Evolutionary conservation across 2,113 vertebrate species (phyloP), one percentile per base, ranked within the genome.

Genomic region (Pterophyllum scalare): DNA sequence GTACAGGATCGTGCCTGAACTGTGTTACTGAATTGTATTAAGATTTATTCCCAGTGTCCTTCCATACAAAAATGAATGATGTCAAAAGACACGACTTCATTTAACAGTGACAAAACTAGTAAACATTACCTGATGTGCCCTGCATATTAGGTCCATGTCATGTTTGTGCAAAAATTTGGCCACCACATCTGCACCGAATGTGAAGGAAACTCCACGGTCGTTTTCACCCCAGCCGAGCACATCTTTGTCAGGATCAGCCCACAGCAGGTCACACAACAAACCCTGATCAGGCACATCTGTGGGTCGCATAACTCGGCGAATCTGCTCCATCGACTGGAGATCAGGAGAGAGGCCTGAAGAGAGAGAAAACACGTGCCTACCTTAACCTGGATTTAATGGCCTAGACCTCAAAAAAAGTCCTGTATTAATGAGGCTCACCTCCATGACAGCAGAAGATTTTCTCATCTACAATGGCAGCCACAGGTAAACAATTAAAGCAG

Each of bases 231-330:
- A 96, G 74, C 96, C 96, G 79, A 96, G 87, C 78, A 96, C 96
- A 5, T 96, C 98, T 91, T 99, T 99, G 94, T 99, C 98, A 0
- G 98, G 98, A 87, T 99, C 98, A 0, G 98, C 98, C 98, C 98
- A 99, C 72, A 99, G 96, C 77, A 99, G 95, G 93, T 99, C 98
- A 0, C 98, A 99, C 52, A 96, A 80, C 85, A 96, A 80, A 40
- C 96, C 96, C 94, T 96, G 96, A 91, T 96, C 96, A 5, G 96
- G 98, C 56, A 99, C 98, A 0, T 99, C 98, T 4, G 98, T 99
- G 94, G 98, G 98, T 24, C 98, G 96, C 98, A 99, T 98, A 88
- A 99, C 98, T 62, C 98, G 95, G 52, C 98, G 96, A 62, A 99
- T 97, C 97, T 96, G 96, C 94, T 96, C 96, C 96, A 96, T 96